Conservation (phyloP, 2,797 vertebrate species). For the Acrossocheilus wenchowensis region DNA sequence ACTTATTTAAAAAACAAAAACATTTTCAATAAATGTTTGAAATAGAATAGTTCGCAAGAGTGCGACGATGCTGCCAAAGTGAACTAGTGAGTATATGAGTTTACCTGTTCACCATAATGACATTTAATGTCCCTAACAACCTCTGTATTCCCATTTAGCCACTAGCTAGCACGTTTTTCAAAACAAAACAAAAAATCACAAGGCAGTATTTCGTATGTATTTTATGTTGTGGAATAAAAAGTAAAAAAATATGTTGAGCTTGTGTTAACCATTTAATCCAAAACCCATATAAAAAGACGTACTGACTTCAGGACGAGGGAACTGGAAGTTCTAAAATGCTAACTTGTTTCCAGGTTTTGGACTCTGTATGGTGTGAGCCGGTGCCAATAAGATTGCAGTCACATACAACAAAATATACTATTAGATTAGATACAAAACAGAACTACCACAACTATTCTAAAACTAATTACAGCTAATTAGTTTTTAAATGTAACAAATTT, state of each 20-base stretch:
- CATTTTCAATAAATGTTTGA: too few species aligned
- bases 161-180: neutral
- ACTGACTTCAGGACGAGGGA: too few species aligned
- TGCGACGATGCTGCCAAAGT: neutral
- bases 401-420: neutral
- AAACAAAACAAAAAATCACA: neutral
- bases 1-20: too few species aligned
- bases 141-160: neutral
- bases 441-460: neutral
- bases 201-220: neutral
- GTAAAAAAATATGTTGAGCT: too few species aligned
- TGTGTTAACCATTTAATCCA: neutral
- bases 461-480: neutral
- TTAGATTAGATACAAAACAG: too few species aligned
- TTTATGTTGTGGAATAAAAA: neutral
- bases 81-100: neutral
- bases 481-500: neutral
- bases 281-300: neutral
- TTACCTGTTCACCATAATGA: neutral
- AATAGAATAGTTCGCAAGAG: neutral
- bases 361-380: too few species aligned
- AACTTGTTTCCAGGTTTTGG: neutral
- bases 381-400: neutral
- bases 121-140: neutral
- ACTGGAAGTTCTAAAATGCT: neutral